Percentiles rank a stretch among this genome's conserved stretches.
Conservation (phyloP, 2,797 vertebrate species). For the Phataginus tetradactyla region DNA sequence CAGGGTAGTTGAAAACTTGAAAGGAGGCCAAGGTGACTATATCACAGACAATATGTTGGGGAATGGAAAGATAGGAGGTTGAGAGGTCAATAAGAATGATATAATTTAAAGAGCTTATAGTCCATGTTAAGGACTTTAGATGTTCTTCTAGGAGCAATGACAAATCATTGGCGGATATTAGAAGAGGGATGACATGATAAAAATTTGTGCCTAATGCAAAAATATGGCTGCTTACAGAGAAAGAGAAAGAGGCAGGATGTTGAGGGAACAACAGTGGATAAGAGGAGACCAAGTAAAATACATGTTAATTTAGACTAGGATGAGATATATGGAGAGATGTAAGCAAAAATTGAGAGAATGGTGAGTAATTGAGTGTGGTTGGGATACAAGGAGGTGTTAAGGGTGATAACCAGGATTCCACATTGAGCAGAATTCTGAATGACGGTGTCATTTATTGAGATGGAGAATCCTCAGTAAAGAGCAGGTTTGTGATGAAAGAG, state of each 20-base stretch:
- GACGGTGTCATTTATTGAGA: not conserved
- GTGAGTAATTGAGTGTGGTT: not conserved
- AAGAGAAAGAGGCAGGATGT: not conserved
- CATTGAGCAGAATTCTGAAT: not conserved
- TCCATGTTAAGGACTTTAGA: not conserved
- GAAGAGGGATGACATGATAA: not conserved
- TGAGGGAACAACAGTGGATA: not conserved
- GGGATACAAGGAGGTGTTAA: not conserved
- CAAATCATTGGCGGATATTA: not conserved
- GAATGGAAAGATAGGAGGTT: not conserved
- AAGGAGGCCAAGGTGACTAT: not conserved
- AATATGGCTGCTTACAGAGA: not conserved
- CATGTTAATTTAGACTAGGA: not conserved
- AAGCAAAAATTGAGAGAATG: not conserved
- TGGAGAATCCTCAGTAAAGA: not conserved
- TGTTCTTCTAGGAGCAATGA: not conserved
- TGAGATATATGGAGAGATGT: not conserved
- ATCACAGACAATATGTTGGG: not conserved
- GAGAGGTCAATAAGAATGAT: not conserved
- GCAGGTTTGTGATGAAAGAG: not conserved
- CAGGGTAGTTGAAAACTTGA: not conserved
- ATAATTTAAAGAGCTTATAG: not conserved
- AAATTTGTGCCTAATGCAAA: too few species aligned
- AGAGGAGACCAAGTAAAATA: not conserved
- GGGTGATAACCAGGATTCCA: not conserved